These are phyloP conservation scores for Antrozous pallidus DNA, from an alignment of 2,797 vertebrate species.

Conservation along the genomic window DNA sequence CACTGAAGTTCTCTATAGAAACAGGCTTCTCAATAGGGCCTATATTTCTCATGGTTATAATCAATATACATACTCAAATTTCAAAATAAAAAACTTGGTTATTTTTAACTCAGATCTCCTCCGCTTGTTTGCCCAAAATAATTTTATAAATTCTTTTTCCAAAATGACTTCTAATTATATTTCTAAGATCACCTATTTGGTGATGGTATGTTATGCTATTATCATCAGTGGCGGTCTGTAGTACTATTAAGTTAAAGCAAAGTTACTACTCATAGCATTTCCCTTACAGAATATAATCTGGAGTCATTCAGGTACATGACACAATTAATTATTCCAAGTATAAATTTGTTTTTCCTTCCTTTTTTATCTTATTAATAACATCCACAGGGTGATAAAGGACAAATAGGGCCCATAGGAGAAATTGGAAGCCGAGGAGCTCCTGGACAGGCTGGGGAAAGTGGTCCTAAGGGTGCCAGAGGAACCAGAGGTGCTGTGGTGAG, in stretches of 20 bases:
- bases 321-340: background rate
- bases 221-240: background rate
- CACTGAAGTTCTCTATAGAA: background rate
- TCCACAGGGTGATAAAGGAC: slow-evolving; percentile 91
- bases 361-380: slow-evolving; percentile 58
- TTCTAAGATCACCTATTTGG: background rate
- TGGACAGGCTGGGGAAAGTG: slow-evolving; percentile 87
- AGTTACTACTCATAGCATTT: background rate
- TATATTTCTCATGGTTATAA: background rate
- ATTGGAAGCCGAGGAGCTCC: slow-evolving; percentile 85
- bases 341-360: background rate
- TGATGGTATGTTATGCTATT: background rate
- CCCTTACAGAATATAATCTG: background rate
- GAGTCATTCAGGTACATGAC: background rate
- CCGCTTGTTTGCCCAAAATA: background rate
- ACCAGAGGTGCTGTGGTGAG: slow-evolving; percentile 91
- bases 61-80: background rate
- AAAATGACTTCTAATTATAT: background rate
- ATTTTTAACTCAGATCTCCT: background rate
- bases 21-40: background rate
- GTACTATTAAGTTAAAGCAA: background rate
- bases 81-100: background rate
- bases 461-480: slow-evolving; percentile 94
- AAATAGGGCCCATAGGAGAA: slow-evolving; percentile 89
- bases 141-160: background rate